Percentiles rank a stretch among this genome's conserved stretches.
Evolutionary conservation across 2,888 invertebrate species (phyloP).

Genomic region (Limenitis camilla): DNA sequence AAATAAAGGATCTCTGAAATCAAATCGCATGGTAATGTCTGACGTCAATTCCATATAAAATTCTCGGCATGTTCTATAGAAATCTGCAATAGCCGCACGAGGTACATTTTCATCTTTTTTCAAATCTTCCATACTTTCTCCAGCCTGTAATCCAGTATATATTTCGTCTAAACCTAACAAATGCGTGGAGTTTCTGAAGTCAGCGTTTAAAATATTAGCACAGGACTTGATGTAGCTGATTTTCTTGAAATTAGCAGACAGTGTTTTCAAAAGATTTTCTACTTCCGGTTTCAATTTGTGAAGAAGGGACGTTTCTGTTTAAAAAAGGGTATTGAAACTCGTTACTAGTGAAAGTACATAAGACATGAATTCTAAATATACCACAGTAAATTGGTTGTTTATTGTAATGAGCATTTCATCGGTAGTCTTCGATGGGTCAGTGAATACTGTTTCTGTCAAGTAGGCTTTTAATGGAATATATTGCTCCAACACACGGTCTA

Average conservation of each 20-base stretch:
- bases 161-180: background rate
- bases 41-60: background rate
- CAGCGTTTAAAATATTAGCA: background rate
- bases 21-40: background rate
- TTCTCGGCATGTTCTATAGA: background rate
- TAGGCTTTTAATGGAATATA: conserved; percentile 33
- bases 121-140: background rate
- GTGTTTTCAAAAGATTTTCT: background rate
- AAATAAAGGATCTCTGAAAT: background rate
- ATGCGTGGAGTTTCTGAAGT: background rate
- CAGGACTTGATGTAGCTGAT: background rate
- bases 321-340: conserved; percentile 15
- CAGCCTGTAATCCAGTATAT: background rate
- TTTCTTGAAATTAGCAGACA: background rate
- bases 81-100: background rate
- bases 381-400: background rate
- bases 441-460: conserved; percentile 26
- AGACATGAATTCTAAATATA: conserved; percentile 9
- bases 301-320: background rate
- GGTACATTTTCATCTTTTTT: background rate
- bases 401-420: conserved; percentile 18
- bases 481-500: conserved; percentile 38
- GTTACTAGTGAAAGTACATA: conserved; percentile 6
- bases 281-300: background rate
- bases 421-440: conserved; percentile 27